Evolutionary conservation across 2,113 vertebrate species (phyloP).

Genomic region (Neopipo cinnamomea): DNA sequence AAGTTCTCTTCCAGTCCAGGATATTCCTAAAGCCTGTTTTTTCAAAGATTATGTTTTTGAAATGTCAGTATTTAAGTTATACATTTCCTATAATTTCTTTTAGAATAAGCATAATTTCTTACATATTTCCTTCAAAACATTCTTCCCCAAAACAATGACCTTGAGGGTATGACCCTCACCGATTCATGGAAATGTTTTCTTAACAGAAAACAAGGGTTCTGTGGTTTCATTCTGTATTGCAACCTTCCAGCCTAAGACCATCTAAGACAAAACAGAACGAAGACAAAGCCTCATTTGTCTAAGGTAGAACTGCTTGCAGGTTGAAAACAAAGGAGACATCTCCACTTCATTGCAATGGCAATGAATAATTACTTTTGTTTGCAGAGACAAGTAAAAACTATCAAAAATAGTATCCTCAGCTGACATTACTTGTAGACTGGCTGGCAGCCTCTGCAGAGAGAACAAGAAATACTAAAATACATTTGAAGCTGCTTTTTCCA

Average conservation of each 20-base stretch:
- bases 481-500: background rate
- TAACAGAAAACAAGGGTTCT: background rate
- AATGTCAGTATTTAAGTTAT: constrained; percentile 37
- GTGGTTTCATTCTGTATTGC: background rate
- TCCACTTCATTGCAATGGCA: background rate
- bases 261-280: background rate
- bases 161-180: background rate
- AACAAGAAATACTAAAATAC: background rate
- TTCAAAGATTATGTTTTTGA: background rate
- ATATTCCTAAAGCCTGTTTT: constrained; percentile 36
- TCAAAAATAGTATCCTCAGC: background rate
- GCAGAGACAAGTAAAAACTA: background rate
- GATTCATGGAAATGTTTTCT: background rate
- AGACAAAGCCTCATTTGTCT: background rate
- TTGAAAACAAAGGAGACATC: background rate
- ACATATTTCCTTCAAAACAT: background rate
- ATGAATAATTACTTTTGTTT: background rate
- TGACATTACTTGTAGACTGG: background rate
- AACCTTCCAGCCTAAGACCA: background rate
- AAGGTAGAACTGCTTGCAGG: background rate
- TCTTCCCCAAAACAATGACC: background rate
- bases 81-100: background rate
- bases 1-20: background rate
- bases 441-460: background rate
- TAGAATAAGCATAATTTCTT: background rate